These are phyloP conservation scores for Drosophila neonasuta DNA, from an alignment of 2,888 invertebrate genomes.

Conservation along the genomic window DNA sequence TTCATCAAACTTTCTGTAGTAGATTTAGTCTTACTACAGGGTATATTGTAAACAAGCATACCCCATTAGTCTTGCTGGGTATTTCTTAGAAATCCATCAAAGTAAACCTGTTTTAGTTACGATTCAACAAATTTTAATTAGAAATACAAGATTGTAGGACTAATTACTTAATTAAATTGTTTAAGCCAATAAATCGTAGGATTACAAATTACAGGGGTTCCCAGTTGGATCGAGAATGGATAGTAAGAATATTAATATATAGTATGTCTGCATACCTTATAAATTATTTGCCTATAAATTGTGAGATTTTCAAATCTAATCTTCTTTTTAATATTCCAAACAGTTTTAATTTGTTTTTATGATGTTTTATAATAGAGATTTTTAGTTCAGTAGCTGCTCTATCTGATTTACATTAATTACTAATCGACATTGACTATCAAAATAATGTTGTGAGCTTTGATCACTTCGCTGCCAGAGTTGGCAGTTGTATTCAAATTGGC, in stretches of 20 bases:
- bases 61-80: background rate
- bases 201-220: conserved; percentile 1
- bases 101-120: conserved; percentile 20
- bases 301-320: background rate
- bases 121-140: conserved; percentile 14
- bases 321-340: background rate
- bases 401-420: background rate
- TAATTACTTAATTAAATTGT: conserved; percentile 13
- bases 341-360: background rate
- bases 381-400: too few species aligned
- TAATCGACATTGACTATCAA: background rate
- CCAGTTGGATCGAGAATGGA: background rate
- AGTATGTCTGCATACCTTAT: background rate
- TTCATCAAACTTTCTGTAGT: too few species aligned
- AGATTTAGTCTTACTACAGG: background rate
- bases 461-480: background rate
- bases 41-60: background rate
- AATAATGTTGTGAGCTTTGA: background rate
- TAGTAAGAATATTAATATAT: background rate
- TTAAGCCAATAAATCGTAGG: background rate
- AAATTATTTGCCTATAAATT: background rate
- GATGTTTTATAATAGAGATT: background rate
- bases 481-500: background rate
- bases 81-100: conserved; percentile 11
- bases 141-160: conserved; percentile 1